Percentiles rank a stretch among this genome's conserved stretches.
Evolutionary conservation across 2,113 vertebrate species (phyloP).

Genomic region (Ptilorrhoa leucosticta): DNA sequence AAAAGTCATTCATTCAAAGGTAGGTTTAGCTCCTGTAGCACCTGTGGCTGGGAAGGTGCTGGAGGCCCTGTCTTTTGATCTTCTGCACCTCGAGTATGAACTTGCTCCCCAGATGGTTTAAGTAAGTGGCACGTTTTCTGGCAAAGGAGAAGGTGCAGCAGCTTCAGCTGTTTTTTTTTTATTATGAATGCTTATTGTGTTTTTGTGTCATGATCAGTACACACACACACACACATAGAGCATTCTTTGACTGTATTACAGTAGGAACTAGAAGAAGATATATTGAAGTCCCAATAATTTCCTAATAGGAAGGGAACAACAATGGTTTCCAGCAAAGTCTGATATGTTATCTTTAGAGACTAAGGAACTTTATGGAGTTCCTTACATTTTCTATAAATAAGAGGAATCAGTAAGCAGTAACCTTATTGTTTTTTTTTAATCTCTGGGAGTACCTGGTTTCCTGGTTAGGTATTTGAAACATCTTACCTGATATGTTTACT

Average conservation of each 20-base stretch:
- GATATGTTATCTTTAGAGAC: not conserved
- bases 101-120: not conserved
- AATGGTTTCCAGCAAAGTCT: not conserved
- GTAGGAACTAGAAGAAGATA: not conserved
- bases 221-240: not conserved
- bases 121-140: rapidly evolving
- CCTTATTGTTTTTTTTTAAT: not conserved
- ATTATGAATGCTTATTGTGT: not conserved
- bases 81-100: not conserved
- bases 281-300: not conserved
- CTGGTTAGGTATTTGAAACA: not conserved
- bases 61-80: not conserved
- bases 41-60: not conserved
- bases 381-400: not conserved
- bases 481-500: not conserved
- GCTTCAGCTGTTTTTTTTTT: not conserved
- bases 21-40: not conserved
- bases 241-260: not conserved
- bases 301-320: not conserved
- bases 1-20: not conserved
- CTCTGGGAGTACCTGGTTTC: not conserved
- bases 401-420: not conserved
- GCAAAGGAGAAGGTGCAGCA: not conserved
- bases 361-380: not conserved
- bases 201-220: not conserved